Evolutionary conservation across 30 jellyfish, hydroid and myxozoan species (phyloP).

Genomic region (Hydractinia symbiolongicarpus): DNA sequence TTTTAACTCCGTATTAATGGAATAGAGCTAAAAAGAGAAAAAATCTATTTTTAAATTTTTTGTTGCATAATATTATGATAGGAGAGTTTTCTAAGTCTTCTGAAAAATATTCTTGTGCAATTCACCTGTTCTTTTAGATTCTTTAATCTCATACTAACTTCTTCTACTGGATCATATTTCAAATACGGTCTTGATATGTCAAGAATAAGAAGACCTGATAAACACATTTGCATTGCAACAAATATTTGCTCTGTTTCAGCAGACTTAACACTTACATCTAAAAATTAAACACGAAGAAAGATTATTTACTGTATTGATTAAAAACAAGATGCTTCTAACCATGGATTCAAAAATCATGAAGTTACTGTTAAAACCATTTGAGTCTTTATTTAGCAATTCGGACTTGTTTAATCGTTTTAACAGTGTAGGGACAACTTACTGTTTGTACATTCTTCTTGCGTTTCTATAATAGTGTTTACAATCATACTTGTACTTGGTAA

Average conservation of each 20-base stretch:
- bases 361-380: too few species aligned
- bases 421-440: too few species aligned
- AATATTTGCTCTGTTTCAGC: neutral
- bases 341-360: too few species aligned
- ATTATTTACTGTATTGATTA: too few species aligned
- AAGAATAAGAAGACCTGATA: conserved; percentile 36
- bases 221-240: neutral
- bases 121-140: conserved; percentile 57
- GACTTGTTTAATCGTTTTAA: too few species aligned
- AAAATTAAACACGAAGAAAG: neutral
- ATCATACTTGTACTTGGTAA: too few species aligned
- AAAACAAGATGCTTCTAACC: too few species aligned
- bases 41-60: too few species aligned
- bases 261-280: neutral
- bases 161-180: conserved; percentile 82
- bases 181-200: conserved; percentile 33
- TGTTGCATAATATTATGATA: too few species aligned
- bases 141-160: conserved; percentile 31
- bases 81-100: neutral
- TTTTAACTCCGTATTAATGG: conserved; percentile 42
- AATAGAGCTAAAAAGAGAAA: conserved; percentile 37
- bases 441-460: too few species aligned
- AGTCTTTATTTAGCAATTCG: too few species aligned
- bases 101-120: neutral
- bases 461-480: too few species aligned